These are phyloP conservation scores for Peromyscus melanophrys DNA, from an alignment of 2,797 vertebrate species.

Conservation along the genomic window DNA sequence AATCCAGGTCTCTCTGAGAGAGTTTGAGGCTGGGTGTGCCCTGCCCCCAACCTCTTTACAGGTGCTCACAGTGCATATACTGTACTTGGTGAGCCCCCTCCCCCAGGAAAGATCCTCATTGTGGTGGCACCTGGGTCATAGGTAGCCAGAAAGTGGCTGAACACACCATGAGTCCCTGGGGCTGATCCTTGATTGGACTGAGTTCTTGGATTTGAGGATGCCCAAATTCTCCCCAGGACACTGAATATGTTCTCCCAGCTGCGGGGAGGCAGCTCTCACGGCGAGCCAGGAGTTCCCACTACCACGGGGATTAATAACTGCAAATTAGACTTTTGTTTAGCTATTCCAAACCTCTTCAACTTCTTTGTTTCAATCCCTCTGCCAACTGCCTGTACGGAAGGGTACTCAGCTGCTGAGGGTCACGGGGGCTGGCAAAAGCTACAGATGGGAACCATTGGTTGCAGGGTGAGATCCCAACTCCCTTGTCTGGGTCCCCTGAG, in stretches of 20 bases:
- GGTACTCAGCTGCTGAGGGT: rapidly evolving
- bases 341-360: not conserved
- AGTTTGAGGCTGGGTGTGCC: rapidly evolving
- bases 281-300: not conserved
- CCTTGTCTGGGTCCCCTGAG: not conserved
- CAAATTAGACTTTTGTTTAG: not conserved
- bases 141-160: rapidly evolving
- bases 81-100: rapidly evolving
- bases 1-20: not conserved
- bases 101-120: not conserved
- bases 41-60: rapidly evolving
- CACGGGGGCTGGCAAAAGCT: not conserved
- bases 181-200: too few relatives aligned
- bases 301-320: not conserved
- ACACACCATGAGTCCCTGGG: rapidly evolving
- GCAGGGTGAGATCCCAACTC: not conserved
- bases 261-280: rapidly evolving
- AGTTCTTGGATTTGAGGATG: not conserved
- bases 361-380: not conserved
- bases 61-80: too few relatives aligned
- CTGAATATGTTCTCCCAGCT: rapidly evolving
- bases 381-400: not conserved
- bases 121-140: rapidly evolving
- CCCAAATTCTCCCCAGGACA: rapidly evolving
- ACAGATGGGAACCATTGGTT: not conserved